A percentile compares a stretch with the other conserved stretches of the same genome.
Conservation (phyloP, 2,797 vertebrate species). For the Lacerta viridis region DNA sequence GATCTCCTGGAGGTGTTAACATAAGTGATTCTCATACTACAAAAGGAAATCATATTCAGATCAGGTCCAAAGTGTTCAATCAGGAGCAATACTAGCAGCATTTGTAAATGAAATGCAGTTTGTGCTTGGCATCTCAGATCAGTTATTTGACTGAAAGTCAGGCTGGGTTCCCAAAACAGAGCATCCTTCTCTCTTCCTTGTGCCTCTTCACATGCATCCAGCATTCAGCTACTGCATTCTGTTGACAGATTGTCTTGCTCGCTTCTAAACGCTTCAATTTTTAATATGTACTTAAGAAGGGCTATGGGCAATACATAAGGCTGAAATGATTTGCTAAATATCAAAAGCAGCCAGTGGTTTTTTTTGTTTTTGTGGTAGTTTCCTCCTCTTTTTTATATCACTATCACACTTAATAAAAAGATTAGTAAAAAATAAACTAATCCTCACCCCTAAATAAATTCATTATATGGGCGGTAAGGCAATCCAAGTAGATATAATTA, state of each 20-base stretch:
- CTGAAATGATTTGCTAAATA: constrained; percentile 55
- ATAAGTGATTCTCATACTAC: constrained; percentile 59
- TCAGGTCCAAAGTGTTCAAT: constrained; percentile 73
- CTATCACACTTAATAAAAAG: not conserved
- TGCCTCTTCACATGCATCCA: constrained; percentile 57
- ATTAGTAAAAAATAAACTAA: not conserved
- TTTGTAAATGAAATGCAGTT: constrained; percentile 74
- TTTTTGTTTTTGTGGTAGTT: not conserved
- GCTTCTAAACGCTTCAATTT: constrained; percentile 60
- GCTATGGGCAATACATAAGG: constrained; percentile 46
- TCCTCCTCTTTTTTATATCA: too few species aligned
- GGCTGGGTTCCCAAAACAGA: constrained; percentile 64
- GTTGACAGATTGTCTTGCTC: constrained; percentile 56
- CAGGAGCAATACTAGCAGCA: constrained; percentile 67
- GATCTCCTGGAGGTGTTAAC: constrained; percentile 65
- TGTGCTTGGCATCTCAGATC: constrained; percentile 74
- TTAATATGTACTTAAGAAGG: constrained; percentile 51
- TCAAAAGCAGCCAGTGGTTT: constrained; percentile 46
- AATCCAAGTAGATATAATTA: constrained; percentile 46
- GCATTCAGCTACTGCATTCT: constrained; percentile 60
- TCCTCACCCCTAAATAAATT: not conserved
- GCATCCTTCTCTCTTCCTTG: constrained; percentile 60
- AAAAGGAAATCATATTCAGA: constrained; percentile 72
- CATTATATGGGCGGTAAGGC: constrained; percentile 35
- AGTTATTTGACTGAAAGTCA: constrained; percentile 74